Percentiles rank a stretch among this genome's conserved stretches.
These are phyloP conservation scores for Willowsia nigromaculata DNA, from an alignment of 2,888 invertebrate species.

Conservation along the genomic window DNA sequence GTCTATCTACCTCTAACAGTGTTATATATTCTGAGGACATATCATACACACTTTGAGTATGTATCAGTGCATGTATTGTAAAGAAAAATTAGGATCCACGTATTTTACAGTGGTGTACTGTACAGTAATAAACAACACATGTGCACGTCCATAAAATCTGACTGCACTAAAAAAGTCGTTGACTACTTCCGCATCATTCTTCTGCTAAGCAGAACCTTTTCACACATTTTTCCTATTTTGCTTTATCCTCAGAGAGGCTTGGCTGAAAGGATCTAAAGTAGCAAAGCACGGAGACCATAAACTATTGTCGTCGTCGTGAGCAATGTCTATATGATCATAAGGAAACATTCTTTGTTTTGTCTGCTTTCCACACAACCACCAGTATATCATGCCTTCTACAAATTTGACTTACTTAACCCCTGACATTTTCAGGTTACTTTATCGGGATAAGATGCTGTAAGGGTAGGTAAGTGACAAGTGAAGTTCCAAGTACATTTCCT, in stretches of 20 bases:
- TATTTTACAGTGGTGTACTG: not conserved
- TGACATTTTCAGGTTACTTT: conserved; percentile 52
- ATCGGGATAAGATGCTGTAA: not conserved
- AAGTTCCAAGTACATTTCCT: not conserved
- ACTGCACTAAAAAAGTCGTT: conserved; percentile 37
- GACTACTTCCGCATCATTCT: conserved; percentile 48
- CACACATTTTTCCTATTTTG: conserved; percentile 24
- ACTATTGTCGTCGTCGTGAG: not conserved
- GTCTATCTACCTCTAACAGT: no score
- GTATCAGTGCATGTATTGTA: not conserved
- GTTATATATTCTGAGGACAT: not conserved
- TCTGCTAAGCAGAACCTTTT: conserved; percentile 23
- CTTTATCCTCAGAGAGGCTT: not conserved
- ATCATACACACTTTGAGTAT: not conserved
- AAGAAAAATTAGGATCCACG: not conserved
- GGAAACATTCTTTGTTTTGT: conserved; percentile 23
- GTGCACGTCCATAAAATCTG: conserved; percentile 38
- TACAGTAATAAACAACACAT: conserved; percentile 46
- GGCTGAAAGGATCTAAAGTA: not conserved
- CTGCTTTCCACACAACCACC: not conserved
- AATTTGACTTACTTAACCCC: conserved; percentile 55
- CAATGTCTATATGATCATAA: not conserved
- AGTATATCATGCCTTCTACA: conserved; percentile 40
- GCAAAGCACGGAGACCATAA: not conserved
- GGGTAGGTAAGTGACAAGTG: conserved; percentile 32